Conservation (phyloP, 1,140 invertebrate genomes). For the Trigoniulus corallinus region DNA sequence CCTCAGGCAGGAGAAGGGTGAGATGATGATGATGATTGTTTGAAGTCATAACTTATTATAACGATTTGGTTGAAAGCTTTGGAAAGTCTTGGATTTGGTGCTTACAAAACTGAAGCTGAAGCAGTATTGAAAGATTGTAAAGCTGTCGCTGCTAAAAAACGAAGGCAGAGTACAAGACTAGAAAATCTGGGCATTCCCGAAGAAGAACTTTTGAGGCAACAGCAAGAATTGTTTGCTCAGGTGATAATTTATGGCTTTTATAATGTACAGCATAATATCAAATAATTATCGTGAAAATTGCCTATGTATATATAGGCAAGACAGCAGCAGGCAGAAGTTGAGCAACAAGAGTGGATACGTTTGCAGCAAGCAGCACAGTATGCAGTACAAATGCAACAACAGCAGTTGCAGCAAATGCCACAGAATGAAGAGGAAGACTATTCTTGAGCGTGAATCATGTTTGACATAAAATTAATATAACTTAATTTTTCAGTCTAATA, state of each 20-base stretch:
- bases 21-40: neutral
- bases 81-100: conserved; percentile 79
- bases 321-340: conserved; percentile 69
- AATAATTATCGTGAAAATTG: conserved; percentile 10
- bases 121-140: conserved; percentile 89
- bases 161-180: conserved; percentile 78
- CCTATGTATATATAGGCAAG: no score
- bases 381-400: conserved; percentile 28
- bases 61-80: no score
- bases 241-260: conserved; percentile 21
- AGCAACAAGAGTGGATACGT: conserved; percentile 75
- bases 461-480: no score
- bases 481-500: no score
- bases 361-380: conserved; percentile 38
- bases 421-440: conserved; percentile 12
- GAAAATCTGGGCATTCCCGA: conserved; percentile 96
- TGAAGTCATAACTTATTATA: no score
- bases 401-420: conserved; percentile 13
- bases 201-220: conserved; percentile 88
- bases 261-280: conserved; percentile 2
- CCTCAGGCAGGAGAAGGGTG: no score
- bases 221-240: conserved; percentile 95
- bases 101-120: conserved; percentile 85
- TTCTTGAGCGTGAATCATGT: no score
- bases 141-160: conserved; percentile 81